phyloP scores from a whole-genome alignment of 2,797 vertebrate species.

The Cuculus canorus region DNA sequence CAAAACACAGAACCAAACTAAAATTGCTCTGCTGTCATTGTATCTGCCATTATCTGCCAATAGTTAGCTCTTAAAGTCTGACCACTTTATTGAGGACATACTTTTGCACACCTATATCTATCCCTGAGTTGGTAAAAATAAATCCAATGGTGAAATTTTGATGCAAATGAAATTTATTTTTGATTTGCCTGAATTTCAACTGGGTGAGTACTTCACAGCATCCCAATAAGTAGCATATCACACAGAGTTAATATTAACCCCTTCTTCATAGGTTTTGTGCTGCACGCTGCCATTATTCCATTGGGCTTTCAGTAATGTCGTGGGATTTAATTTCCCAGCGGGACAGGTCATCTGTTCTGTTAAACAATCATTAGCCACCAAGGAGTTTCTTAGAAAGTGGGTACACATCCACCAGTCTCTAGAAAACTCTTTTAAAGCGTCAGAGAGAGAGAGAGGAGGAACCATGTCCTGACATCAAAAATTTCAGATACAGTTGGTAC shows the following conservation, averaged over 20 bases:
- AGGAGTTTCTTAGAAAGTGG: neutral
- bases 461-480: fast-evolving
- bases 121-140: neutral
- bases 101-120: neutral
- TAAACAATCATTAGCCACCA: neutral
- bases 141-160: neutral
- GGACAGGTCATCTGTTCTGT: neutral
- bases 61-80: neutral
- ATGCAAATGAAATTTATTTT: neutral
- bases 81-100: neutral
- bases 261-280: neutral
- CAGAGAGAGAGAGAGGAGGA: neutral
- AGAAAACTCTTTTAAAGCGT: neutral
- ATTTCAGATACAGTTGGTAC: fast-evolving
- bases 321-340: neutral
- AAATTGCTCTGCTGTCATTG: neutral
- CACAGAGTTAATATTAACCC: neutral
- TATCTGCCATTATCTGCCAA: neutral
- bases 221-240: neutral
- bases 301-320: neutral
- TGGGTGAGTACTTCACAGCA: neutral
- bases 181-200: neutral
- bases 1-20: neutral
- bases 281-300: neutral
- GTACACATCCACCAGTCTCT: neutral